Evolutionary conservation across 1,140 invertebrate species (phyloP), one percentile per base, ranked within the genome.

Genomic region (Chlorops oryzae): DNA sequence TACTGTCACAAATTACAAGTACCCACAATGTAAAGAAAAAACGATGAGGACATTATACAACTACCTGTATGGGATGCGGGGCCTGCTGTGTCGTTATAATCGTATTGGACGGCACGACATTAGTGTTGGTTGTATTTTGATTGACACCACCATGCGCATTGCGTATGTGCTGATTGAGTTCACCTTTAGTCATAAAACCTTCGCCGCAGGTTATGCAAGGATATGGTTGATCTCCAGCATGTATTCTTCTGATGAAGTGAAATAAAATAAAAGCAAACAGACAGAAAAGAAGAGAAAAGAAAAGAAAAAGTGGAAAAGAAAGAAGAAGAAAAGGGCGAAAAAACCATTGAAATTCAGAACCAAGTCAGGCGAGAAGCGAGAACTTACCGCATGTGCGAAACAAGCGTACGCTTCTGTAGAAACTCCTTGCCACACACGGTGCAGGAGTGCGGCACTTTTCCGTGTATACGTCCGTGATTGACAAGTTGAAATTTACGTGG

Each of bases 401-500:
- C 77, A 21, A 90, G 74, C 2, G 87, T 89, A 56, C 87, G 74
- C 69, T 88, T 89, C 69, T 89, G 87, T 43, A 90, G 73, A 73
- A 89, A 90, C 72, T 90, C 87, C 66, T 89, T 89, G 9, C 84
- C 85, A 62, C 87, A 89, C 46, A 84, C 81, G 13, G 84, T 82
- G 69, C 87, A 90, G 22, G 85, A 80, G 64, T 88, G 85, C n/a
- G 87, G 87, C 46, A 86, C 80, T 41, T 85, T 78, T 12, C 87
- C 87, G 69, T 89, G 87, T 35, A 88, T 77, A 10, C 86, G 77
- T 24, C 85, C 85, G 70, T 90, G 87, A 72, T 88, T 88, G 21
- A 89, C 87, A 50, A 90, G 73, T 70, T 90, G 86, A 72, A 90
- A 89, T 75, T 90, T 90, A 39, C 87, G 77, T 46, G 86, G 82